Evolutionary conservation across 2,797 vertebrate species (phyloP).

Genomic region (Natrix natrix): DNA sequence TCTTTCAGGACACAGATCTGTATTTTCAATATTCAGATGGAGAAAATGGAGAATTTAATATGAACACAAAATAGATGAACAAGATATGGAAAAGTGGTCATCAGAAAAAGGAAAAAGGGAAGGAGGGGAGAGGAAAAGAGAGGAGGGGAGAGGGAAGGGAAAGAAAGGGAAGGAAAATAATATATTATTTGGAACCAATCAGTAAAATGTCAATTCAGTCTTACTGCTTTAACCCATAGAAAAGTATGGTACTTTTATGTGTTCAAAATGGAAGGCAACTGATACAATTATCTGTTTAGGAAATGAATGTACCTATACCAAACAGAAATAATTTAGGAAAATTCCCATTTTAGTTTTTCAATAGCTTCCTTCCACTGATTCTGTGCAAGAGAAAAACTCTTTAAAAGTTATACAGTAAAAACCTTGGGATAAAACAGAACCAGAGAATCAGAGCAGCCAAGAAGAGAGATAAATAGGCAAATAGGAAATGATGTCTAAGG

Average conservation of each 20-base stretch:
- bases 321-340: background rate
- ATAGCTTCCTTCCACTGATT: background rate
- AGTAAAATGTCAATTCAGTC: background rate
- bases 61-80: constrained; percentile 16
- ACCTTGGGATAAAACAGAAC: background rate
- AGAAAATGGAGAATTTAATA: background rate
- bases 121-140: background rate
- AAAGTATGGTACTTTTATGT: background rate
- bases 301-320: background rate
- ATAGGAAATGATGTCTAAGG: background rate
- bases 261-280: background rate
- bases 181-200: background rate
- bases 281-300: background rate
- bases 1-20: background rate
- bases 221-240: background rate
- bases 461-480: background rate
- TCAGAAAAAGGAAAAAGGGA: background rate
- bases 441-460: background rate
- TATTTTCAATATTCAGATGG: background rate
- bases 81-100: background rate
- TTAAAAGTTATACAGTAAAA: background rate
- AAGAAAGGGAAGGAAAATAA: constrained; percentile 3
- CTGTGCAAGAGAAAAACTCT: background rate
- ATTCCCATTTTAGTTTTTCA: background rate
- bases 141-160: accelerated